Base-by-base conservation (phyloP, 2,113 vertebrate species). In the Brienomyrus longianalis region DNA sequence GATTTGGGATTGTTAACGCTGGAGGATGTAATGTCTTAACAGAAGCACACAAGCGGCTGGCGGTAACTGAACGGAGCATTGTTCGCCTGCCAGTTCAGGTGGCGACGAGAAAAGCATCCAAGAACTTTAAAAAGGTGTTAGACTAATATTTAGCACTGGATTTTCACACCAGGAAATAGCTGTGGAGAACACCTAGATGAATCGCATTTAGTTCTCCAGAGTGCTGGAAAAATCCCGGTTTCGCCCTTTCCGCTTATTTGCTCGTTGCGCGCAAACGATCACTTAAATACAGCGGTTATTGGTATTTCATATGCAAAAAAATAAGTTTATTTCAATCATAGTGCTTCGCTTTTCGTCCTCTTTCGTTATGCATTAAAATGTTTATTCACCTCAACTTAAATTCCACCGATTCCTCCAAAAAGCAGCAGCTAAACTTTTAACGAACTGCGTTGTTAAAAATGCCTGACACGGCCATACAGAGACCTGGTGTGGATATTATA, bases 121-220 rank as follows among this genome's bases (percentile, higher is more conserved):
- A 93, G 90, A 90, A 90, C 70, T 90, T 93, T 91, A 91, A 93
- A 93, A 89, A 93, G 84, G 86, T 88, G 88, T 89, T 91, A 90
- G 90, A 91, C 86, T 93, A 93, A 94, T 92, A 93, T 93, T 94
- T 94, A 92, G 91, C 91, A 87, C 93, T 94, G 93, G 91, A 93
- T 94, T 92, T 90, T 92, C 90, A 91, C 88, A 93, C 88, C 94
- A 95, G 94, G 95, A 95, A 95, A 95, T 94, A 95, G 92, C 93
- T 92, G 92, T 90, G 91, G 91, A 92, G 91, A 90, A 91, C 92
- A 93, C 91, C 93, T 94, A 90, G 91, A 91, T 87, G 90, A 94
- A 90, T 92, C 90, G 90, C 56, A 89, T 91, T 91, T 91, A 92
- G 91, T 87, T 91, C 89, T 92, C 90, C 51, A 7, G 11, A 52